Evolutionary conservation across 35 echinoderm and acorn worm genomes (phyloP).

Genomic region (Amphiura filiformis): DNA sequence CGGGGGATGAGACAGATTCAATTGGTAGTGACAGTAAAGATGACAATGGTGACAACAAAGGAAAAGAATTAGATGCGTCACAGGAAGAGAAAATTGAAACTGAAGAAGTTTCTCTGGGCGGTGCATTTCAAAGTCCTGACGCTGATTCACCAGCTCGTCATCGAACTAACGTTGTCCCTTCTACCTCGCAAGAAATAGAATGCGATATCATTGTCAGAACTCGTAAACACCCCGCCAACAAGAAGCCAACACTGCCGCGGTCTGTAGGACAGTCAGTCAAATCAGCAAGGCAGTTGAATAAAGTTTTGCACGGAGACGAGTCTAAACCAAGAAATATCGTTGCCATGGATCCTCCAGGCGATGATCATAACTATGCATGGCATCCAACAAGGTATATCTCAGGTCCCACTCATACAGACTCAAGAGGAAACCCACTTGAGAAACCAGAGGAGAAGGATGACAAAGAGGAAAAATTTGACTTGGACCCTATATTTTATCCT

Average conservation of each 20-base stretch:
- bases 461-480: constrained; percentile 40
- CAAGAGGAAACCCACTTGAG: constrained; percentile 34
- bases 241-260: neutral
- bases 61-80: neutral
- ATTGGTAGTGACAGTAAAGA: too few relatives aligned
- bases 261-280: constrained; percentile 6
- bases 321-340: neutral
- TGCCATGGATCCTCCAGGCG: constrained; percentile 40
- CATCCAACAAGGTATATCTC: constrained; percentile 18
- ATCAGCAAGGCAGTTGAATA: neutral
- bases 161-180: neutral
- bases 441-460: constrained; percentile 55
- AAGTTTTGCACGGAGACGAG: neutral
- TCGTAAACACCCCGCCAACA: constrained; percentile 27
- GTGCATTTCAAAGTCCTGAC: neutral
- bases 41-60: too few relatives aligned
- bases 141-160: neutral
- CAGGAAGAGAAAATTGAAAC: neutral
- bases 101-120: neutral
- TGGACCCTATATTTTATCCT: constrained; percentile 32
- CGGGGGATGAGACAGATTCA: neutral
- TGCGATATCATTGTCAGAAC: constrained; percentile 31
- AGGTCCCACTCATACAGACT: constrained; percentile 48
- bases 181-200: constrained; percentile 19
- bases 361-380: constrained; percentile 82